Base-by-base conservation (phyloP, 2,113 vertebrate species). In the Thunnus thynnus region DNA sequence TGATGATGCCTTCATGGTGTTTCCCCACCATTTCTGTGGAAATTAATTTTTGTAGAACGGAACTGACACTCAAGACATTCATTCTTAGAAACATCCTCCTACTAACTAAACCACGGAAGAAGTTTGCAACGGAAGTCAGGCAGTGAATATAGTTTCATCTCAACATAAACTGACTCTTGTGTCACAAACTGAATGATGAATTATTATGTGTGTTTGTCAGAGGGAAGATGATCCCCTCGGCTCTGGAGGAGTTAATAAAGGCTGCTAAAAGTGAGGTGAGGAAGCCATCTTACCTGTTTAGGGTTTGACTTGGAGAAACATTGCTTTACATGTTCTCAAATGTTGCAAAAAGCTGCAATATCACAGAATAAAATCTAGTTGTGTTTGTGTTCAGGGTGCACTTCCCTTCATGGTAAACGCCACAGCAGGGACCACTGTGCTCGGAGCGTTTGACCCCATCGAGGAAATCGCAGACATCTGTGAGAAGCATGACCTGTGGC, bases 221-320 rank as follows among this genome's bases (percentile, higher is more conserved):
- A 91, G 96, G 96, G 79, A 97, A 96, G 92, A 96, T 96, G 96
- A 95, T 96, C 92, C 95, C 96, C 62, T 93, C 94, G 50, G 95
- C 96, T 89, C 92, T 97, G 91, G 96, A 97, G 92, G 95, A 94
- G 88, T 89, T 93, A 91, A 92, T 96, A 88, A 57, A 92, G 10
- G 86, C 67, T 81, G 94, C 95, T 65, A 95, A 90, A 89, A 91
- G 90, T 91, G 94, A 97, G 95, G 96, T 97, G 89, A 95, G 95
- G 9, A 1, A 30, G 16, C 3, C 36, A n/a, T 5, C 2, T 63
- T 5, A 51, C 5, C 20, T 48, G 36, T 7, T 17, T 6, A 9
- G 7, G 0, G 1, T 30, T 30, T 30, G 27, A 30, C 27, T 30
- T 30, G 27, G 27, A 30, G 27, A 41, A 0, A 41, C 2, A 9